Percentiles rank a stretch among this genome's conserved stretches.
phyloP scores from a whole-genome alignment of 2,888 invertebrate species.

The Rapana venosa region DNA sequence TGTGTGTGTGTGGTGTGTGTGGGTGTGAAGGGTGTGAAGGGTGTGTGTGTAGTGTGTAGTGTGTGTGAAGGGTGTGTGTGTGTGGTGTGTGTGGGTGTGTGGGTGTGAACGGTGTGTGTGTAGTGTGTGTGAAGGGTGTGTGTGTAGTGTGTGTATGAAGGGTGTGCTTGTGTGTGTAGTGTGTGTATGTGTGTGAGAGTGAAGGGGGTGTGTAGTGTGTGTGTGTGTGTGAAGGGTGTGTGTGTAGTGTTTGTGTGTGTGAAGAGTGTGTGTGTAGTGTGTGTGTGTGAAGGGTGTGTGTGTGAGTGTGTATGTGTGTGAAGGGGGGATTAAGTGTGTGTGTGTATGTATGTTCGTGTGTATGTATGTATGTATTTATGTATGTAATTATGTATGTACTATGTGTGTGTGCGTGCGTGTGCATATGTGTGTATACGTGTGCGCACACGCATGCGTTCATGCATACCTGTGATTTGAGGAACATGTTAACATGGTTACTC shows the following conservation, averaged over 20 bases:
- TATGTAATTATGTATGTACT: neutral
- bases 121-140: neutral
- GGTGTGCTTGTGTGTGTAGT: neutral
- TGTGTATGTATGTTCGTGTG: no score
- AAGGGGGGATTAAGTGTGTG: neutral
- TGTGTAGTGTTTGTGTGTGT: neutral
- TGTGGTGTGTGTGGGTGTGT: conserved; percentile 69
- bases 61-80: neutral
- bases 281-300: neutral
- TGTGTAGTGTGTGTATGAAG: no score
- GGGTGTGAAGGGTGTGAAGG: neutral
- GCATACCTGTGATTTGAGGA: no score
- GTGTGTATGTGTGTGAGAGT: conserved; percentile 21
- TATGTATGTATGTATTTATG: neutral
- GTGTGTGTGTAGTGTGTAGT: neutral
- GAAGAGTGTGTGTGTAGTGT: neutral
- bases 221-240: neutral
- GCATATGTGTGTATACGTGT: no score
- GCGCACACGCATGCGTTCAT: no score
- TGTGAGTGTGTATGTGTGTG: neutral
- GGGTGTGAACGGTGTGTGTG: neutral
- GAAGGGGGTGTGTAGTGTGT: conserved; percentile 21
- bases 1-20: conserved; percentile 20
- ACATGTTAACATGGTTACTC: no score
- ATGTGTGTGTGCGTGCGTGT: neutral